Base-by-base conservation (phyloP, 2,113 vertebrate genomes). In the Hassar affinis region DNA sequence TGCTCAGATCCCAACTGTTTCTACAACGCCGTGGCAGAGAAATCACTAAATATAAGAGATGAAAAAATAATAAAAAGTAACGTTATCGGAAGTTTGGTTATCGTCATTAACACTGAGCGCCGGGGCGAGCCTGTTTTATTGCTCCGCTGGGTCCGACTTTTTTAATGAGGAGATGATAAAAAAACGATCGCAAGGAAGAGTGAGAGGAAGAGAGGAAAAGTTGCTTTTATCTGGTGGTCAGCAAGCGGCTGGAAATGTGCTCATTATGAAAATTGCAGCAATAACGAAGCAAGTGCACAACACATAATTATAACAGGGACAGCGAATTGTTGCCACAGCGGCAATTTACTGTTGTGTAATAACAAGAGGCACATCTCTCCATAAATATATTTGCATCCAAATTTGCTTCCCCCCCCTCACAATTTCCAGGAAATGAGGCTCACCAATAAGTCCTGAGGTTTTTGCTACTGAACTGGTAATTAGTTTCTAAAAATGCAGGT, bases 121-220 rank as follows among this genome's bases (percentile, higher is more conserved):
- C 8, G 22, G 18, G 42, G 42, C 20, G 11, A 52, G 47, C 30
- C 62, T 8, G 18, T 33, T 72, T 84, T 71, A 78, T 69, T 57
- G 82, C 75, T 59, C 82, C 47, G 20, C 22, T 4, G 62, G 76
- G 47, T 77, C 51, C 47, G 18, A 49, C 42, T 72, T 54, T 51
- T 35, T 47, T 79, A 84, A 84, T 84, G 66, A 74, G 82, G 33
- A 57, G 54, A 84, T 56, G 54, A 79, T 79, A 72, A 84, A 84
- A 75, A 78, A 64, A 15, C 52, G 45, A 52, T 38, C 30, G 15
- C 9, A 25, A 68, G 17, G n/a, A 22, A 61, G 47, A 68, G 25
- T 17, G 27, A 4, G 22, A 22, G 42, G 38, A 52, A 3, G 11
- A 3, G 9, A 30, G 49, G 51, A 15, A 38, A 42, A 14, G 25